These are phyloP conservation scores for Xenus cinereus DNA, from an alignment of 2,113 vertebrate genomes.

Conservation along the genomic window DNA sequence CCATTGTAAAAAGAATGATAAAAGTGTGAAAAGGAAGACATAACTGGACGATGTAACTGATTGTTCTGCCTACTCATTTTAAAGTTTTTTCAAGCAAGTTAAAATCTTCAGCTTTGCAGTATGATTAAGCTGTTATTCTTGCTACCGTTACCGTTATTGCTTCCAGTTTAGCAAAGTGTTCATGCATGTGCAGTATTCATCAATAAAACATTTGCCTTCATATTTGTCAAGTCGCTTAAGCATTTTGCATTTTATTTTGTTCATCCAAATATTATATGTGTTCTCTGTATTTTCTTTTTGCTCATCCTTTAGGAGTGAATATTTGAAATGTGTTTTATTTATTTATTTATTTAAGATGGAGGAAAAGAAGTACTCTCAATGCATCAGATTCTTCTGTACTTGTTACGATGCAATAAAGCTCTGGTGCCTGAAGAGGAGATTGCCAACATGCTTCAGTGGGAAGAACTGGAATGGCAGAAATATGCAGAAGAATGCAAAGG, in stretches of 20 bases:
- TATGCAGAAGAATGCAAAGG: constrained; percentile 99
- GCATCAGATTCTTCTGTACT: constrained; percentile 97
- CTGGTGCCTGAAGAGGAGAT: constrained; percentile 97
- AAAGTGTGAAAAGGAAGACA: constrained; percentile 25
- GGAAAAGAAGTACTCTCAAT: constrained; percentile 98
- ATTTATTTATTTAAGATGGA: constrained; percentile 79
- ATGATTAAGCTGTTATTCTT: not conserved
- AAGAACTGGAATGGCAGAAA: constrained; percentile 98
- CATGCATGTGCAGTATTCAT: constrained; percentile 17
- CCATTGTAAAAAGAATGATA: constrained; percentile 56
- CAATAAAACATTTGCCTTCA: constrained; percentile 21
- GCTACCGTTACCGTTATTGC: not conserved
- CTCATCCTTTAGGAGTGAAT: not conserved
- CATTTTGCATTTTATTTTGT: constrained; percentile 28
- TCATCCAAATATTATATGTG: not conserved
- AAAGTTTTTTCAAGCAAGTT: constrained; percentile 33
- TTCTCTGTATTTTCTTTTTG: not conserved
- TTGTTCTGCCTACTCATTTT: constrained; percentile 31
- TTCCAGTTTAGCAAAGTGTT: constrained; percentile 32
- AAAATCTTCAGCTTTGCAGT: not conserved
- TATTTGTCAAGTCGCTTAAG: not conserved
- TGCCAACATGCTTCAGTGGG: constrained; percentile 98
- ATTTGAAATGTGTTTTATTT: not conserved
- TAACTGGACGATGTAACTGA: constrained; percentile 3
- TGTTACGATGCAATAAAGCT: constrained; percentile 88